Base-by-base conservation (phyloP, 1,140 invertebrate species). In the Drosophila lacteicornis region DNA sequence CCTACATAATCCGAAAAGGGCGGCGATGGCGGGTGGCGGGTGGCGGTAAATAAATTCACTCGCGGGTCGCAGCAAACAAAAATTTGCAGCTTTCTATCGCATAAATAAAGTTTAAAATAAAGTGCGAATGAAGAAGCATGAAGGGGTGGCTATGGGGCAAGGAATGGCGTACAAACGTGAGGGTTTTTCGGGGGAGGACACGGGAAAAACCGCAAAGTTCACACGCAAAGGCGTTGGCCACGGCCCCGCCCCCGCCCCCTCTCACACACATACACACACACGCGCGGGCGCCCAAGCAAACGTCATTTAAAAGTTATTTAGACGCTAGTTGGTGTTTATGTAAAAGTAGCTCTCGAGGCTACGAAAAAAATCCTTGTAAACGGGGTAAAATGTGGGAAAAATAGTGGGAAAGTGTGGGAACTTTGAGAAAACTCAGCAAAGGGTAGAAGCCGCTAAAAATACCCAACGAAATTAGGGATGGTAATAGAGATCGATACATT, bases 91-190 rank as follows among this genome's bases (percentile, higher is more conserved):
- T 81, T 86, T 85, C 82, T 76, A 82, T 87, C 83, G 83, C 82
- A 87, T 86, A 86, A 86, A 86, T 87, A 86, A 86, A 86, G 83
- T 86, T 86, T 87, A 86, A 86, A 86, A 86, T 87, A 86, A 87
- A 86, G 80, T 83, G 82, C 80, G 82, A 73, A 82, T 76, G 63
- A 82, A 87, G 79, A 79, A 59, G 53, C 36, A 46, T 43, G 38
- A n/a, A n/a, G 36, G 40, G 5, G 15, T 42, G 40, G 13, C 2
- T n/a, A 42, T n/a, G 36, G 36, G 22, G 46, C 15, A 36, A 9
- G 33, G 33, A 9, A 8, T 33, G 33, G 33, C 33, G 33, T 11
- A 33, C 9, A 9, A 43, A 12, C 17, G 51, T 55, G 51, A 38
- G 51, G 50, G 27, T 11, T 53, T 51, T 51, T 11, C n/a, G 19